These are phyloP conservation scores for Drosophila repleta DNA, from an alignment of 1,140 invertebrate genomes.

Conservation along the genomic window DNA sequence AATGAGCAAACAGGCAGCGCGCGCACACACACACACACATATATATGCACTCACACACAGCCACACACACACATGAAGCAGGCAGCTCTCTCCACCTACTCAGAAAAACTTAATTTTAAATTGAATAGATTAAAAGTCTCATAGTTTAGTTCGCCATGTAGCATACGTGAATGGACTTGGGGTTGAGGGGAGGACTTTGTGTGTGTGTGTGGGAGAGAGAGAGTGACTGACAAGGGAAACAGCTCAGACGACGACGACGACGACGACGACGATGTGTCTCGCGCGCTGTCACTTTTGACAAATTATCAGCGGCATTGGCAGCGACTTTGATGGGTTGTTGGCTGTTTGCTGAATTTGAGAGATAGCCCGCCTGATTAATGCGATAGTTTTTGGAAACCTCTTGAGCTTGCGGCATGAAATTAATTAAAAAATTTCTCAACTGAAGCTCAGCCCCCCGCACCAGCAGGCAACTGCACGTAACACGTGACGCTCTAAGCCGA, in stretches of 20 bases:
- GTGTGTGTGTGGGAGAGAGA: not conserved
- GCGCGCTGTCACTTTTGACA: conserved; percentile 77
- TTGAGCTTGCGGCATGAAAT: conserved; percentile 58
- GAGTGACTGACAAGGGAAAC: conserved; percentile 60
- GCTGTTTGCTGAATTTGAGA: conserved; percentile 33
- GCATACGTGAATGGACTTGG: conserved; percentile 28
- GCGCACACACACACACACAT: conserved; percentile 24
- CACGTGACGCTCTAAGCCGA: conserved; percentile 11
- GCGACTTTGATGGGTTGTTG: conserved; percentile 68
- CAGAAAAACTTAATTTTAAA: conserved; percentile 71
- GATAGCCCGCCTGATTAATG: conserved; percentile 71
- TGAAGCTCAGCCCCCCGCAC: not conserved
- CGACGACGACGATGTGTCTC: conserved; percentile 28
- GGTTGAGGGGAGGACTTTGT: conserved; percentile 1
- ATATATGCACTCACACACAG: conserved; percentile 10
- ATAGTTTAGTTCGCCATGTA: conserved; percentile 59
- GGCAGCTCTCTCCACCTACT: conserved; percentile 23
- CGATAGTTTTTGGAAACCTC: conserved; percentile 66
- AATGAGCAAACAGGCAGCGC: conserved; percentile 57
- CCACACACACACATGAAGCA: conserved; percentile 12
- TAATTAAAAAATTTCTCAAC: conserved; percentile 57
- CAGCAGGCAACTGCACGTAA: not conserved
- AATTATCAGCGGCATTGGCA: conserved; percentile 79
- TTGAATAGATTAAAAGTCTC: conserved; percentile 71
- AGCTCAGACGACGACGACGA: conserved; percentile 33